These are phyloP conservation scores for Lethenteron camtschaticum DNA, from an alignment of 2,113 vertebrate species.

Conservation along the genomic window DNA sequence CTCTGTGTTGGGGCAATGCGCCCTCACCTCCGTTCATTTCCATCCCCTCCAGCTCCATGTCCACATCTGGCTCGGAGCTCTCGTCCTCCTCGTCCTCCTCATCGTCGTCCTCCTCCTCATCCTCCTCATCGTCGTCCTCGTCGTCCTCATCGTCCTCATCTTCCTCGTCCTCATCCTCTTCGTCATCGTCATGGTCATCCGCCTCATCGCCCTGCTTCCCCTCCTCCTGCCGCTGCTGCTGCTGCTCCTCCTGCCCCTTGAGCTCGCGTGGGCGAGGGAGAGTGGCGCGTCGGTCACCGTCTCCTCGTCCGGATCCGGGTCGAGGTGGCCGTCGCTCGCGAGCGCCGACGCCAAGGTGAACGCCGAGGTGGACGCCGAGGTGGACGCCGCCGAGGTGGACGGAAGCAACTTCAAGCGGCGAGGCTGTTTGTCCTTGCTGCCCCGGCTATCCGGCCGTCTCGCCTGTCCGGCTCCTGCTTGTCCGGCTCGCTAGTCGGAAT, in stretches of 20 bases:
- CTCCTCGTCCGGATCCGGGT: too few relatives aligned
- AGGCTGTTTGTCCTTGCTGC: too few relatives aligned
- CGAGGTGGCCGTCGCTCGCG: too few relatives aligned
- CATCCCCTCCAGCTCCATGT: neutral
- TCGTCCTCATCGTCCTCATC: neutral
- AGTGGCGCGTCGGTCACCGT: too few relatives aligned
- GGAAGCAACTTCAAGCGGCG: too few relatives aligned
- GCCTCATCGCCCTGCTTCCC: neutral
- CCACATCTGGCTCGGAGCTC: neutral
- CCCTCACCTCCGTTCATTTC: neutral
- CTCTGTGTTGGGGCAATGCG: neutral
- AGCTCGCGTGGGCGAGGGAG: neutral
- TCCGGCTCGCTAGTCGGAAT: too few relatives aligned
- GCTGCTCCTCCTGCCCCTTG: neutral
- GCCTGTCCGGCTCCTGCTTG: too few relatives aligned
- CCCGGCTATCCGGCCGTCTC: too few relatives aligned
- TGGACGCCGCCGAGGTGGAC: too few relatives aligned
- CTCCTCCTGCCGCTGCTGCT: neutral
- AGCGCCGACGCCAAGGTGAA: too few relatives aligned
- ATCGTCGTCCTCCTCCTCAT: neutral
- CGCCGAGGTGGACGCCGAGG: too few relatives aligned
- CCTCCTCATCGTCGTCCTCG: neutral
- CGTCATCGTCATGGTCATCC: neutral
- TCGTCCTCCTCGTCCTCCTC: neutral
- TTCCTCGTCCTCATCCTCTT: neutral